Base-by-base conservation (phyloP, 37 sponge, comb jelly and placozoan genomes). In the Beroe ovata region DNA sequence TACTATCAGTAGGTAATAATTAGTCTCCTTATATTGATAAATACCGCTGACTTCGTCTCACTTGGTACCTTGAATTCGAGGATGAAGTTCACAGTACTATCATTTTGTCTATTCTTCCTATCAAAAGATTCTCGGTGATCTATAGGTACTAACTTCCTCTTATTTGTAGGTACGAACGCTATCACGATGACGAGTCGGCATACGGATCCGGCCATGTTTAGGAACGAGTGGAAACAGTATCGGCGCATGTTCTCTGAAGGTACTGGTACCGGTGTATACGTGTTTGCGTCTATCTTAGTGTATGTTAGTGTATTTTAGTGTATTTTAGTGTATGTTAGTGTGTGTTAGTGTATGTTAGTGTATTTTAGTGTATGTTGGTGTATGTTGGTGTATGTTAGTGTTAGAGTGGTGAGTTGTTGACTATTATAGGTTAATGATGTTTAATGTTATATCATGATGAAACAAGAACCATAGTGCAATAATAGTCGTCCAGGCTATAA, bases 181-280 rank as follows among this genome's bases (percentile, higher is more conserved):
- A 77, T 77, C 35, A 77, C 33, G 14, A 77, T 77, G 84, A 77
- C 84, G 20, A 42, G 84, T 42, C 21, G 54, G n/a, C 42, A 42
- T 26, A 42, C 84, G 26, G 84, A 77, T 26, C 84, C 84, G 1
- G 32, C 25, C 16, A 16, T 37, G 54, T 77, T 77, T 29, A 11
- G 84, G 23, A 42, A 21, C 42, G 84, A 77, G 84, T 77, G 84
- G 84, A 77, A 77, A 20, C 84, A 77, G 29, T 77, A 77, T 25
- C 42, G 84, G 26, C 42, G 84, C 1, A 77, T 77, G 84, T 77
- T 77, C 21, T 42, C 54, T 22, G 84, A 77, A 77, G 84, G 84
- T 77, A 77, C 18, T 18, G 18, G 59, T 18, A 58, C 11, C 18
- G 18, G 18, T 58, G 11, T 19, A 18, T 58, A 58, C 59, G 18